These are phyloP conservation scores for Himalopsyche kuldschensis DNA, from an alignment of 2,888 invertebrate genomes.

Conservation along the genomic window DNA sequence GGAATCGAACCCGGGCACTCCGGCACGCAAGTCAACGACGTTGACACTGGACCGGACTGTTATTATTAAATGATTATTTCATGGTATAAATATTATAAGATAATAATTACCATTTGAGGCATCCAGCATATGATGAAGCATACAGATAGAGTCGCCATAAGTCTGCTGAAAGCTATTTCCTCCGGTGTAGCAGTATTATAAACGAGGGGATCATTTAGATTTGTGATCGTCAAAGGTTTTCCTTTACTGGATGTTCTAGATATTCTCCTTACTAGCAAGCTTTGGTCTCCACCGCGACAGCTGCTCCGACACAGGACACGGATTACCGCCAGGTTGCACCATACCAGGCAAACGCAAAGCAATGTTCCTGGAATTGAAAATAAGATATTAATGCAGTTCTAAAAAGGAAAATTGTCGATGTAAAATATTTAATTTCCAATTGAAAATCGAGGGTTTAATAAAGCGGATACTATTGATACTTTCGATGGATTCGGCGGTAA, in stretches of 20 bases:
- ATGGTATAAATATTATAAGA: no score
- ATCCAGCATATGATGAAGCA: conserved; percentile 85
- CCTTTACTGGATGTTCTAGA: conserved; percentile 45
- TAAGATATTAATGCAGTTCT: no score
- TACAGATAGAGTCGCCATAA: conserved; percentile 82
- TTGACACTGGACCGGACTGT: no score
- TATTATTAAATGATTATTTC: no score
- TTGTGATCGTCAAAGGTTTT: conserved; percentile 44
- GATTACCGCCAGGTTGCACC: conserved; percentile 82
- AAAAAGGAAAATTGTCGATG: no score
- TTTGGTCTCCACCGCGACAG: conserved; percentile 47
- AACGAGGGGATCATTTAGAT: conserved; percentile 37
- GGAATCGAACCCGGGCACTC: no score
- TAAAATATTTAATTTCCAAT: no score
- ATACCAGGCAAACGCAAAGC: conserved; percentile 74
- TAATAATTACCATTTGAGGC: conserved; percentile 76
- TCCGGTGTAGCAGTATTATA: conserved; percentile 67
- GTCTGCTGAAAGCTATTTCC: conserved; percentile 81
- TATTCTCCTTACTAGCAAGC: conserved; percentile 50
- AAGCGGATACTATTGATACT: no score
- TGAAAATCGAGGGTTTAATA: no score
- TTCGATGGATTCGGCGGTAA: no score
- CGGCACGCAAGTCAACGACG: no score
- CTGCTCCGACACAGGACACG: conserved; percentile 68
- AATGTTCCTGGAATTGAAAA: conserved; percentile 61